Percentiles rank a stretch among this genome's conserved stretches.
phyloP scores from a whole-genome alignment of 2,888 invertebrate species.

The Crocallis elinguaria region DNA sequence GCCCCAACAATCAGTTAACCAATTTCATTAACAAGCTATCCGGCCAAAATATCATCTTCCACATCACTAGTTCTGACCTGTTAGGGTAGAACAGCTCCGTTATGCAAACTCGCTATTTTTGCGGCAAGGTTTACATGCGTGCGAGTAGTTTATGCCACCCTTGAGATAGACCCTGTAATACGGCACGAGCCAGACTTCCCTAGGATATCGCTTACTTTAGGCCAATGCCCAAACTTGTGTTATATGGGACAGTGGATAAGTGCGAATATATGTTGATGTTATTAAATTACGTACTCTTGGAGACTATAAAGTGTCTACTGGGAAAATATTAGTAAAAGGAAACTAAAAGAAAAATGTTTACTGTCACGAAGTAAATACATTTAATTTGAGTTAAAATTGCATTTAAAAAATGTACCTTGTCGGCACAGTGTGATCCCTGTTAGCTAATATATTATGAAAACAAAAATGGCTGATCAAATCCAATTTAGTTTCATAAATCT shows the following conservation, averaged over 20 bases:
- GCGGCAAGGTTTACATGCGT: constrained; percentile 29
- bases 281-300: background rate
- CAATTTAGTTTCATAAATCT: too few relatives aligned
- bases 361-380: too few relatives aligned
- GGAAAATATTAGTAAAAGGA: too few relatives aligned
- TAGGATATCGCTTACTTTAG: constrained; percentile 36
- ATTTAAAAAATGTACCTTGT: too few relatives aligned
- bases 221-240: constrained; percentile 27
- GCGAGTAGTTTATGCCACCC: constrained; percentile 39
- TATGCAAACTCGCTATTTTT: constrained; percentile 42
- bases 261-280: constrained; percentile 36
- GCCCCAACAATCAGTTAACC: too few relatives aligned
- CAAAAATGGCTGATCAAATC: too few relatives aligned
- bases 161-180: constrained; percentile 37
- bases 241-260: constrained; percentile 20
- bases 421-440: too few relatives aligned
- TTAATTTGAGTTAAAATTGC: too few relatives aligned
- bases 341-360: too few relatives aligned
- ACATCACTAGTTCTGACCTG: constrained; percentile 2
- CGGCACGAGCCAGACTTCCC: constrained; percentile 26
- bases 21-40: background rate
- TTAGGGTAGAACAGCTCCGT: constrained; percentile 13
- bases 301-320: too few relatives aligned
- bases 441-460: too few relatives aligned
- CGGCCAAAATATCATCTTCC: background rate